Percentiles rank a stretch among this genome's conserved stretches.
These are phyloP conservation scores for Protodeltote pygarga DNA, from an alignment of 2,888 invertebrate genomes.

Conservation along the genomic window DNA sequence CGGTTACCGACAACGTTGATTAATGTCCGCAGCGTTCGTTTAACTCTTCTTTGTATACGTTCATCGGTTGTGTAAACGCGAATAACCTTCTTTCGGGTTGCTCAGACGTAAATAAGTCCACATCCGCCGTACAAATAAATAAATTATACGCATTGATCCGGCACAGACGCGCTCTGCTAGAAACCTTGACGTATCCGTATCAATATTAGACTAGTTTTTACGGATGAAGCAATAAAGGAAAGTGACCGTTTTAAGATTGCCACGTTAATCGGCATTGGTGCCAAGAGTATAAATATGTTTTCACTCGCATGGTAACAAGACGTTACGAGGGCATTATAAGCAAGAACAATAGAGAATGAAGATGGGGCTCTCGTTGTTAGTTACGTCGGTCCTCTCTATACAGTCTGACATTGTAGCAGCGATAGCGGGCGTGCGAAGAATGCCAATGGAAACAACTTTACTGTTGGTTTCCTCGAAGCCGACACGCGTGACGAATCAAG, in stretches of 20 bases:
- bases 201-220: constrained; percentile 56
- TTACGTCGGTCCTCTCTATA: constrained; percentile 56
- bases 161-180: constrained; percentile 64
- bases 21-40: constrained; percentile 80
- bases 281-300: constrained; percentile 68
- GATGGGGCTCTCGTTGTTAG: constrained; percentile 60
- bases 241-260: constrained; percentile 58
- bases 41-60: constrained; percentile 78
- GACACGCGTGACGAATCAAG: constrained; percentile 76
- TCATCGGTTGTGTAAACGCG: constrained; percentile 74
- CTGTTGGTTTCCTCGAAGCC: constrained; percentile 81
- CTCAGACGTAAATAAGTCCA: constrained; percentile 71
- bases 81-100: constrained; percentile 79
- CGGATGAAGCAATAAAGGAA: constrained; percentile 64
- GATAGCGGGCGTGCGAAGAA: constrained; percentile 74
- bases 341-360: constrained; percentile 65
- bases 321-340: constrained; percentile 47
- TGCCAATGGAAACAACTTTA: constrained; percentile 77
- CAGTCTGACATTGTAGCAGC: constrained; percentile 65
- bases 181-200: constrained; percentile 62
- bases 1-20: constrained; percentile 84
- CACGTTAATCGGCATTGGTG: constrained; percentile 53
- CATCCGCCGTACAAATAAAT: constrained; percentile 75
- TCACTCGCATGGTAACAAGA: constrained; percentile 61
- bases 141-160: constrained; percentile 71